Base-by-base conservation (phyloP, 2,113 vertebrate genomes). In the Pterocles burchelli region DNA sequence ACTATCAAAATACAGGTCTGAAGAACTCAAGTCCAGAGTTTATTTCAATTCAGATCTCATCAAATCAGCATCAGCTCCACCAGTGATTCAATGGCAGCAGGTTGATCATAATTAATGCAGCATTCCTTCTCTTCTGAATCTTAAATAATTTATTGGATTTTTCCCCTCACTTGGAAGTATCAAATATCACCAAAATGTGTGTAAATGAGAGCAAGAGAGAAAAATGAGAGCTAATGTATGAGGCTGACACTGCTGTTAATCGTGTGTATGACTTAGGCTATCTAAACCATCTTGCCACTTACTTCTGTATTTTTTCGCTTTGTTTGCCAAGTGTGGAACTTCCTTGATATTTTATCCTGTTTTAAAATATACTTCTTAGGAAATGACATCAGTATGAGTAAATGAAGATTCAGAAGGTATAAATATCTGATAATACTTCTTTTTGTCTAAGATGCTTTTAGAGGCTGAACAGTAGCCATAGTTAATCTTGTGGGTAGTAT, bases 31-130 rank as follows among this genome's bases (percentile, higher is more conserved):
- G 68, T 88, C 90, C 70, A 65, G 45, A 36, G 10, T 75, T 91
- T 88, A 62, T 94, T 94, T 89, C 78, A 55, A 41, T 91, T 91
- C 65, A 77, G 24, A 76, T 88, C 67, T 90, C 79, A 80, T 90
- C 10, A 29, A 85, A 79, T 95, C 84, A 73, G 28, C 67, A 49
- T 54, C 74, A 88, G 20, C 46, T 93, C n/a, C 16, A 54, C 33
- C 36, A 62, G 49, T 80, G 89, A 91, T 83, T 94, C 88, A 91
- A 46, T 94, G 66, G 46, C 72, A 88, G 74, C 45, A 81, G 49
- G 31, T 70, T 78, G 67, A 66, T 88, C 22, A 10, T 85, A 72
- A 88, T 94, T 84, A 94, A 55, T 66, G 63, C 43, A 55, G 9
- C 34, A 59, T 79, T 79, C 12, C 33, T 92, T 62, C n/a, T 82